Conservation (phyloP, 2,888 invertebrate genomes). For the Spatulosminthurus flaviceps region DNA sequence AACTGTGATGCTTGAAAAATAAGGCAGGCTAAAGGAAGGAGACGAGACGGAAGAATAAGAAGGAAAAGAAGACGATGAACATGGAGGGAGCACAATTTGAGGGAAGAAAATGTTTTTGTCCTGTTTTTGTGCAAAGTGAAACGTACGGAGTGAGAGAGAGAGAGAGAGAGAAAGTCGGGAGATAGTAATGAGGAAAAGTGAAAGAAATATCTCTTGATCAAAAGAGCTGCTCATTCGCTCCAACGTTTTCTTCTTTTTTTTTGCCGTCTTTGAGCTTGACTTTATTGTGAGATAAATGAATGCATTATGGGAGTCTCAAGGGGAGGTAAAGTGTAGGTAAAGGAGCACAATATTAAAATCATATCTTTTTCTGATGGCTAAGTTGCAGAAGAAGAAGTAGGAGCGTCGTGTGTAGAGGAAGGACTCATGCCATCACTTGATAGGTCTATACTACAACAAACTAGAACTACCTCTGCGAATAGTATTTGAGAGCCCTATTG, state of each 20-base stretch:
- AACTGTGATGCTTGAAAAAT: neutral
- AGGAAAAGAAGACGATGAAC: neutral
- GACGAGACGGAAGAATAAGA: neutral
- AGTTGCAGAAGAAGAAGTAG: neutral
- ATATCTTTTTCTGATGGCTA: slow-evolving; percentile 20
- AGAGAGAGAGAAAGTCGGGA: neutral
- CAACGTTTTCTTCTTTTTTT: slow-evolving; percentile 9
- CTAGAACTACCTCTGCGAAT: neutral
- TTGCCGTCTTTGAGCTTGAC: slow-evolving; percentile 31
- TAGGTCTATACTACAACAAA: neutral
- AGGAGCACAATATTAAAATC: slow-evolving; percentile 23
- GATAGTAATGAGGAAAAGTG: slow-evolving; percentile 2
- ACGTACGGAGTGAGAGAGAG: neutral
- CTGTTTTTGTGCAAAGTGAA: slow-evolving; percentile 14
- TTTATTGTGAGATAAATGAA: slow-evolving; percentile 35
- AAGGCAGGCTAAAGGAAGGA: neutral
- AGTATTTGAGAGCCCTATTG: slow-evolving; percentile 23
- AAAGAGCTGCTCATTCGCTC: slow-evolving; percentile 22
- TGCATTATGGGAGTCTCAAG: slow-evolving; percentile 33
- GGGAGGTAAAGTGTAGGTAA: slow-evolving; percentile 25
- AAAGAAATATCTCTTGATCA: slow-evolving; percentile 35
- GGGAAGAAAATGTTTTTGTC: slow-evolving; percentile 1
- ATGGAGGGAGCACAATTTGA: slow-evolving; percentile 5
- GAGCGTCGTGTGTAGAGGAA: neutral
- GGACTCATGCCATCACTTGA: neutral